Conservation (phyloP, 1,140 invertebrate species). For the Heliconius hewitsoni region DNA sequence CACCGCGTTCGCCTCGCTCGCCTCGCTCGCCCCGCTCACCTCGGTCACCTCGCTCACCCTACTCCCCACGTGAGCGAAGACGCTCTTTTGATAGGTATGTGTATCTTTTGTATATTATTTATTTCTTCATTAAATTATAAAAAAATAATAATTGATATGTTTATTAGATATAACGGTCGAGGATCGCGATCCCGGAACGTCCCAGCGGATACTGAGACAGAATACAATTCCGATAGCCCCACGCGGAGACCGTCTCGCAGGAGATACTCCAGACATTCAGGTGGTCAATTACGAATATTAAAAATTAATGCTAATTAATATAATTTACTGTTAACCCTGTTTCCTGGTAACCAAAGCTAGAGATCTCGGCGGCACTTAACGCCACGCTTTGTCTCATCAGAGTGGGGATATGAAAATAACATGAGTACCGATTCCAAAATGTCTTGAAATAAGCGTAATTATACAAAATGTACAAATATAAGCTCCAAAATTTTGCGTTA, state of each 20-base stretch:
- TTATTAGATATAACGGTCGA: conserved; percentile 53
- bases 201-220: conserved; percentile 66
- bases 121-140: too few relatives aligned
- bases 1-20: conserved; percentile 55
- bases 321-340: too few relatives aligned
- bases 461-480: too few relatives aligned
- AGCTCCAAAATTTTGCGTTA: too few relatives aligned
- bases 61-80: conserved; percentile 49
- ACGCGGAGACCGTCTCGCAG: conserved; percentile 52
- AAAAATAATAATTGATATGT: not conserved
- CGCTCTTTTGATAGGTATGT: conserved; percentile 61
- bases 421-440: too few relatives aligned
- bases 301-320: too few relatives aligned
- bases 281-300: conserved; percentile 34
- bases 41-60: conserved; percentile 48
- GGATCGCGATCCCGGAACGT: conserved; percentile 56
- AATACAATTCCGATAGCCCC: conserved; percentile 70
- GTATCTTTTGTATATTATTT: not conserved
- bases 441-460: too few relatives aligned
- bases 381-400: too few relatives aligned
- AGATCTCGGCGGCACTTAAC: not conserved
- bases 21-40: conserved; percentile 65
- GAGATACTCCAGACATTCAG: conserved; percentile 63
- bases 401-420: too few relatives aligned
- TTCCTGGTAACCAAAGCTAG: too few relatives aligned